phyloP scores from a whole-genome alignment of 2,113 vertebrate genomes.

The Cephalopterus ornatus region DNA sequence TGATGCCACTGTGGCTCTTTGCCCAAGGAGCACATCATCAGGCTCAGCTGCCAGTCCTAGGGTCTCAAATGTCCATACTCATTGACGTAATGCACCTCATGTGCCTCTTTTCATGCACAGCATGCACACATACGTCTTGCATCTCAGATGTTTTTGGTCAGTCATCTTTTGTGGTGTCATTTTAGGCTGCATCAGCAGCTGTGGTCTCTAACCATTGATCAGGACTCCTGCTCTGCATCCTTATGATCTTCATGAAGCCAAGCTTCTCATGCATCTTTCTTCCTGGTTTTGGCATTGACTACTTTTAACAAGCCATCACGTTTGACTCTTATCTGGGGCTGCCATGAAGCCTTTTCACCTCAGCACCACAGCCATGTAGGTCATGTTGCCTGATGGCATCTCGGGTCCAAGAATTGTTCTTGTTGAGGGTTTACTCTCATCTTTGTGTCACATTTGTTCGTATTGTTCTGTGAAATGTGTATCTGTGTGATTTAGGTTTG shows the following conservation, averaged over 20 bases:
- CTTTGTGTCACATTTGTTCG: not conserved
- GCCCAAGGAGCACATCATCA: not conserved
- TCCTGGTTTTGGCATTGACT: not conserved
- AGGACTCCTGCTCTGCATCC: not conserved
- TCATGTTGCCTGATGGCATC: not conserved
- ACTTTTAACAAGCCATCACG: not conserved
- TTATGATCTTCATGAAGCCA: not conserved
- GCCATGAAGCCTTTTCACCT: not conserved
- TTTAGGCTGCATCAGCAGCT: not conserved
- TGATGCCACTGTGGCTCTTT: not conserved
- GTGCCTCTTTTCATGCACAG: not conserved
- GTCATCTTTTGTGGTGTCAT: not conserved
- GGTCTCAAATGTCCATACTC: not conserved
- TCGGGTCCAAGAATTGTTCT: not conserved
- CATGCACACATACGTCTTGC: not conserved
- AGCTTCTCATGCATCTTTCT: not conserved
- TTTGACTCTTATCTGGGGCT: not conserved
- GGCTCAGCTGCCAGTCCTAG: not conserved
- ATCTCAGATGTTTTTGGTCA: not conserved
- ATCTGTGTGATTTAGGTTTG: not conserved
- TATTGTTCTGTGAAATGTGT: not conserved
- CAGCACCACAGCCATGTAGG: not conserved
- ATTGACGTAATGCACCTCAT: no score
- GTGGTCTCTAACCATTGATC: not conserved
- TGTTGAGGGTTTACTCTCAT: not conserved